Base-by-base conservation (phyloP, 2,888 invertebrate genomes). In the Serripes groenlandicus region DNA sequence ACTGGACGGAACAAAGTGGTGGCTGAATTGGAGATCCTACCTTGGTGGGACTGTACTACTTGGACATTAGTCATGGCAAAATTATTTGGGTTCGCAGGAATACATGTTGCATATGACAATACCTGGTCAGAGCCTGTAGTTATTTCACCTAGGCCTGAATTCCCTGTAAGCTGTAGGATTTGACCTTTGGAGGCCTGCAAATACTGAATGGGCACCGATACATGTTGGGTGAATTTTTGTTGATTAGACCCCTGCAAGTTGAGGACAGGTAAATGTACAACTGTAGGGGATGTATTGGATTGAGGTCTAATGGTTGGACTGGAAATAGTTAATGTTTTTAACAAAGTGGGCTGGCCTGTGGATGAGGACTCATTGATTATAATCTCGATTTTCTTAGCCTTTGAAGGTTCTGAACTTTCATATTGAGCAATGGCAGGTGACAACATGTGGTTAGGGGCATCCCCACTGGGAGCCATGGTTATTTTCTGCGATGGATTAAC, bases 241-340 rank as follows among this genome's bases (percentile, higher is more conserved):
- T 52, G 77, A 49, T 74, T 70, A 32, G 69, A 30, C 35, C 78
- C 54, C 64, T 78, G 83, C 28, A 83, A 28, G 60, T 71, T 82
- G 3, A 84, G 70, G 15, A 88, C 42, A 11, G 89, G 88, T 66
- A 87, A 81, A 75, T 88, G 88, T 21, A 90, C 64, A 28, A 90
- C 74, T 18, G 87, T 85, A 23, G 86, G 69, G 37, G 84, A 75
- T 9, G 58, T n/a, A 35, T 32, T 23, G 30, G 21, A 18, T 7
- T 35, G 69, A 58, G 60, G 23, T 60, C 58, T 58, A 34, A 42
- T 52, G 35, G 54, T 21, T 34, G 74, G 74, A 64, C 64, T 74
- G 21, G 76, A 37, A 21, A 60, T 30, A 5, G 58, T 60, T 11
- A 69, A 30, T 2, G 76, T 69, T 68, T 58, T 75, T n/a, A 68